Evolutionary conservation across 2,113 vertebrate species (phyloP), one percentile per base, ranked within the genome.

Genomic region (Phycodurus eques): DNA sequence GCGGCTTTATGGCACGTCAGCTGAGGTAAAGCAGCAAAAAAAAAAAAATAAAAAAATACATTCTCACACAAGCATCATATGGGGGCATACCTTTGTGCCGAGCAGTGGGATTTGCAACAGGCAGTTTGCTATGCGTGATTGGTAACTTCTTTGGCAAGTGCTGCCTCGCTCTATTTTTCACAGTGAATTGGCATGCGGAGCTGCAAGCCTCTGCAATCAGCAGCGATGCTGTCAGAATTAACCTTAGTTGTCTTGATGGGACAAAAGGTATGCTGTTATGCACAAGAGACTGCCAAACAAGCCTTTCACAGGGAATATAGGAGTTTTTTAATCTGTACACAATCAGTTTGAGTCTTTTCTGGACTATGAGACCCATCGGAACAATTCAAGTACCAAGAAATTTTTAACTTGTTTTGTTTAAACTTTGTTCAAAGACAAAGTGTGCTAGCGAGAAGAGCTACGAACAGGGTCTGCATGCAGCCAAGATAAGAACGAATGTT

Each of bases 121-220:
- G 79, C 83, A 61, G 78, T 66, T 76, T 87, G 80, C 87, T 74
- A 75, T 72, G 78, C 77, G 69, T 90, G 89, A 90, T 91, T 90
- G 85, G 88, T 67, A 73, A 75, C 78, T 90, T 89, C 87, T 85
- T 68, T 76, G 75, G 70, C 75, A 83, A 87, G 81, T 86, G 83
- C 83, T 72, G 68, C 78, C 74, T 80, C 70, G 4, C 71, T 79
- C 75, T 64, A 81, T 81, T 83, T 86, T 87, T 84, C 86, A 80
- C 85, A 78, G 80, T 76, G 64, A 71, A 84, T 84, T 80, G 81
- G 71, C 75, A 64, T 84, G 85, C 68, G 65, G 79, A 84, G 85
- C 82, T 73, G 27, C 68, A 64, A 68, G 75, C 74, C 68, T 77
- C 67, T 60, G 73, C 84, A 82, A 86, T 87, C 76, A 81, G 67